Evolutionary conservation across 2,797 vertebrate genomes (phyloP), one percentile per base, ranked within the genome.

Genomic region (Paramormyrops hopkinsi): DNA sequence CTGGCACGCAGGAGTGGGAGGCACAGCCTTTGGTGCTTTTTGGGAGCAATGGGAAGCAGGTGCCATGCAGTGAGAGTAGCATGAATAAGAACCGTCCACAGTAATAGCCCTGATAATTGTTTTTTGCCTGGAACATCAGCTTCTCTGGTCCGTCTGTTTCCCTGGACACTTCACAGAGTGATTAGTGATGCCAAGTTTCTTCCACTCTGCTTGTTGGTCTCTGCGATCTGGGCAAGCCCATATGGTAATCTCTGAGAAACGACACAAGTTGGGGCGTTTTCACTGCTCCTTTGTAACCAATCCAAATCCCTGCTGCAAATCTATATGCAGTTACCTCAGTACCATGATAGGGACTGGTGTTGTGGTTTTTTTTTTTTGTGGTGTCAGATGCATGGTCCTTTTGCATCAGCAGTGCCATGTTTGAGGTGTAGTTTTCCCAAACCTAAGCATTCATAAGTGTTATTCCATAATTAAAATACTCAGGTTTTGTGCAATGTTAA

Each of bases 231-330:
- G 19, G 44, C 56, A 84, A 85, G 19, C 7, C 12, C 76, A 84
- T 62, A 69, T 65, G 86, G 37, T 88, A 17, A 44, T 88, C 54
- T 69, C 86, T 65, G 85, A 56, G 54, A 88, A 65, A 88, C 11
- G 5, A 59, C 56, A 88, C 3, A 48, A 62, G 37, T 87, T 59
- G 53, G 53, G 86, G 25, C 54, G 54, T 65, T 62, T 87, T 87
- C 56, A 19, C 7, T 14, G 33, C 41, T n/a, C 22, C 25, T 86
- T 86, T 88, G 37, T 88, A 65, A 3, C 56, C 41, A 69, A n/a
- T 62, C 54, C 54, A 88, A 22, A 62, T 46, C 7, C 19, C 17
- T 17, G 22, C 54, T 46, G 41, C 37, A 22, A 48, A 88, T 88
- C 37, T 53, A 17, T 46, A 62, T 44, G 56, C 7, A 2, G 7